phyloP scores from a whole-genome alignment of 2,888 invertebrate species.

The Octodonta nipae region DNA sequence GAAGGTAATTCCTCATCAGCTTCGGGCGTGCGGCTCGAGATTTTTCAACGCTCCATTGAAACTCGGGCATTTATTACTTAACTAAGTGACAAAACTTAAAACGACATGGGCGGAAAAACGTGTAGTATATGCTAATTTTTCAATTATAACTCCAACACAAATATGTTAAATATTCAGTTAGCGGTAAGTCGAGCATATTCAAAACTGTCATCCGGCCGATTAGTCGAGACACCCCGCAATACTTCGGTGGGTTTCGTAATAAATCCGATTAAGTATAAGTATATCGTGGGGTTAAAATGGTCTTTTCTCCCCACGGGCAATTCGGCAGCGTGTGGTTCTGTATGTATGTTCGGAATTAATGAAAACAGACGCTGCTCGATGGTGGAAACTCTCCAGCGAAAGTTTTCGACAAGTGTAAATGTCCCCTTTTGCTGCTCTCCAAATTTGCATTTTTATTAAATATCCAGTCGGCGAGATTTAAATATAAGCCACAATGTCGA shows the following conservation, averaged over 20 bases:
- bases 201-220: slow-evolving; percentile 29
- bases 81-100: slow-evolving; percentile 2
- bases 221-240: slow-evolving; percentile 27
- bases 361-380: slow-evolving; percentile 23
- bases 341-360: slow-evolving; percentile 36
- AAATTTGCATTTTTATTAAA: slow-evolving; percentile 45
- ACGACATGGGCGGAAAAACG: slow-evolving; percentile 7
- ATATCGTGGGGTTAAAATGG: slow-evolving; percentile 36
- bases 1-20: too few relatives aligned
- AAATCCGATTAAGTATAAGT: slow-evolving; percentile 37
- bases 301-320: slow-evolving; percentile 35
- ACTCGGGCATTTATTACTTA: too few relatives aligned
- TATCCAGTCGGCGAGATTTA: slow-evolving; percentile 36
- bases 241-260: slow-evolving; percentile 32
- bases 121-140: slow-evolving; percentile 28
- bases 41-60: too few relatives aligned
- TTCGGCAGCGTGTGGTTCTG: slow-evolving; percentile 33
- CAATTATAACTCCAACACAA: slow-evolving; percentile 32
- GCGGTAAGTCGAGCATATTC: slow-evolving; percentile 25
- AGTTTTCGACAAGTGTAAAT: slow-evolving; percentile 37
- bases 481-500: slow-evolving; percentile 37
- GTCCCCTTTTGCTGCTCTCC: slow-evolving; percentile 42
- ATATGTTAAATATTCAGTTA: slow-evolving; percentile 28
- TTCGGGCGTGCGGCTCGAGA: too few relatives aligned
- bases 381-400: slow-evolving; percentile 20